Evolutionary conservation across 2,888 invertebrate species (phyloP).

Genomic region (Syrphus vitripennis): DNA sequence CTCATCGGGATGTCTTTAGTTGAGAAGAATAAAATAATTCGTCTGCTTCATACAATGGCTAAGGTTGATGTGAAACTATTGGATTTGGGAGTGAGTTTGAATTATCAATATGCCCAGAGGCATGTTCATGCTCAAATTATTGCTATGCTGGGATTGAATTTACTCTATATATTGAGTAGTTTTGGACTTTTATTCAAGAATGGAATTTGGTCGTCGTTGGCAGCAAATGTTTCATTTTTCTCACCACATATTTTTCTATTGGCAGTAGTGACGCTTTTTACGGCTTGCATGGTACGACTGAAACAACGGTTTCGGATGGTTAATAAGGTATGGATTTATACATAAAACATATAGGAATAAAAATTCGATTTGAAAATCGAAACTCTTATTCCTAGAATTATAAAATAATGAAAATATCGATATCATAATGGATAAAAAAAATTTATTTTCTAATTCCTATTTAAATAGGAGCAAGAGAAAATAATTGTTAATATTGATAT

Average conservation of each 20-base stretch:
- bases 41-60: constrained; percentile 74
- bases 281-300: constrained; percentile 75
- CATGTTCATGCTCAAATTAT: constrained; percentile 74
- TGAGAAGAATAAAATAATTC: constrained; percentile 75
- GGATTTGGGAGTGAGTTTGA: constrained; percentile 77
- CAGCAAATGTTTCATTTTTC: constrained; percentile 78
- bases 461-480: too few species aligned
- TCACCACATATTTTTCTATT: constrained; percentile 78
- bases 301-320: constrained; percentile 76
- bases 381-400: too few species aligned
- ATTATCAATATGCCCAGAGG: constrained; percentile 76
- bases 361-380: too few species aligned
- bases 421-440: too few species aligned
- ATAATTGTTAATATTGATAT: too few species aligned
- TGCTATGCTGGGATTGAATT: constrained; percentile 74
- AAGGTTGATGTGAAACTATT: constrained; percentile 74
- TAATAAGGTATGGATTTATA: constrained; percentile 75
- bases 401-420: too few species aligned
- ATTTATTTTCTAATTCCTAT: too few species aligned
- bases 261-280: constrained; percentile 77
- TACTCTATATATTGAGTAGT: constrained; percentile 76
- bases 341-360: too few species aligned
- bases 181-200: constrained; percentile 76
- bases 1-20: constrained; percentile 76
- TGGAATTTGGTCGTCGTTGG: constrained; percentile 77